phyloP scores from a whole-genome alignment of 2,888 invertebrate species.

The Drosophila birchii region DNA sequence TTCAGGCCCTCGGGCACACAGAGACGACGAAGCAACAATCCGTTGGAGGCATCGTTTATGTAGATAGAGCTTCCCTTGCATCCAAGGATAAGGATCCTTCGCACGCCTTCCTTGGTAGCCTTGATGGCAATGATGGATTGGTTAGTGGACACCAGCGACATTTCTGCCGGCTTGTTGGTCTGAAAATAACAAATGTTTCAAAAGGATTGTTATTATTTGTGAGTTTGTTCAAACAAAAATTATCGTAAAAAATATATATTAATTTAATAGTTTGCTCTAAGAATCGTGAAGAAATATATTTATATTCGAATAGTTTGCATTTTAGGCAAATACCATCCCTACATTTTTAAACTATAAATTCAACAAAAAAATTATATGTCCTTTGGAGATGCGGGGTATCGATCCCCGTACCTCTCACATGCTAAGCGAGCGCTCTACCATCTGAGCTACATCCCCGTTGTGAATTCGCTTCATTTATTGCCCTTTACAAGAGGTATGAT shows the following conservation, averaged over 20 bases:
- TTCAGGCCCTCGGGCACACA: constrained; percentile 86
- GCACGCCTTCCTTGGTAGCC: constrained; percentile 90
- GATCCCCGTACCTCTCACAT: constrained; percentile 85
- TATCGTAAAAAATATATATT: background rate
- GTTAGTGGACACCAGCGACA: constrained; percentile 87
- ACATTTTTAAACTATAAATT: background rate
- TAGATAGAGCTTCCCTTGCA: constrained; percentile 89
- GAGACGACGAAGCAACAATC: constrained; percentile 88
- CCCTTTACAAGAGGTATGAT: constrained; percentile 21
- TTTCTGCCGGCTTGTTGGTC: constrained; percentile 85
- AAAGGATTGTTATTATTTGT: background rate
- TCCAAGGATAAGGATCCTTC: constrained; percentile 88
- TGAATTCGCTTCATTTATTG: constrained; percentile 18
- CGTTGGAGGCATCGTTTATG: constrained; percentile 90
- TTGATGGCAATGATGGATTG: constrained; percentile 89
- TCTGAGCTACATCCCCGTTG: constrained; percentile 85
- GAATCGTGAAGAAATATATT: background rate
- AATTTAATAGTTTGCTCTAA: background rate
- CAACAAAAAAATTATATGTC: constrained; percentile 2
- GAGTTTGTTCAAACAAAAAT: background rate
- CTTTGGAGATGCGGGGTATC: constrained; percentile 85
- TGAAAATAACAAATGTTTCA: constrained; percentile 64
- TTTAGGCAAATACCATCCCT: background rate
- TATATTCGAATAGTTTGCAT: background rate
- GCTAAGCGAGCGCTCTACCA: constrained; percentile 85